Base-by-base conservation (phyloP, 2,797 vertebrate species). In the Staurois parvus region DNA sequence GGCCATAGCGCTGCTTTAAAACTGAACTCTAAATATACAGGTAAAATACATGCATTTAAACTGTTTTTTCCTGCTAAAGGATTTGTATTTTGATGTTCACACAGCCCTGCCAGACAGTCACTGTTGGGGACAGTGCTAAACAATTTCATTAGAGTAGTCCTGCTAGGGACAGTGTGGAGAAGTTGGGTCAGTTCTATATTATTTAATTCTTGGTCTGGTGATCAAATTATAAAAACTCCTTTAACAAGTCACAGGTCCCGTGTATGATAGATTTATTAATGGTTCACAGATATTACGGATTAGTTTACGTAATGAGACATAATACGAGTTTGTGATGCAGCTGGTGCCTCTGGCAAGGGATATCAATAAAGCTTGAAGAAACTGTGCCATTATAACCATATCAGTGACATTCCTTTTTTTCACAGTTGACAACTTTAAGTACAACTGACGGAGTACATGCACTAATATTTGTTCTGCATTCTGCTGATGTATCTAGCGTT, bases 371-470 rank as follows among this genome's bases (percentile, higher is more conserved):
- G 28, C 64, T 83, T 68, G 42, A 76, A 68, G 7, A 70, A 26
- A 74, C 30, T 68, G 76, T 72, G 84, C 78, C 76, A 76, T 85
- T 56, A 62, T 30, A 70, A 69, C 21, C 64, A 81, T 85, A 76
- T 81, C 66, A 85, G 28, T 69, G 68, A 81, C 84, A 85, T 85
- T 85, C 84, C 84, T 66, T 83, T 75, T 66, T 75, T 75, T 76
- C 62, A 52, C 29, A n/a, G 48, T 70, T 32, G 76, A 34, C 48
- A 56, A 75, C 66, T 73, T 77, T 72, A 77, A 66, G 68, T 82
- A 62, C 68, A 83, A 83, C 30, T 78, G 56, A 76, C 79, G 21
- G 30, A 70, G 40, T 40, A 83, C 37, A 67, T 64, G 30, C 81
- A 83, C 85, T 75, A 75, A 59, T 79, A 40, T 66, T 78, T 83